Conservation (phyloP, 2,113 vertebrate species). For the Callipepla squamata region DNA sequence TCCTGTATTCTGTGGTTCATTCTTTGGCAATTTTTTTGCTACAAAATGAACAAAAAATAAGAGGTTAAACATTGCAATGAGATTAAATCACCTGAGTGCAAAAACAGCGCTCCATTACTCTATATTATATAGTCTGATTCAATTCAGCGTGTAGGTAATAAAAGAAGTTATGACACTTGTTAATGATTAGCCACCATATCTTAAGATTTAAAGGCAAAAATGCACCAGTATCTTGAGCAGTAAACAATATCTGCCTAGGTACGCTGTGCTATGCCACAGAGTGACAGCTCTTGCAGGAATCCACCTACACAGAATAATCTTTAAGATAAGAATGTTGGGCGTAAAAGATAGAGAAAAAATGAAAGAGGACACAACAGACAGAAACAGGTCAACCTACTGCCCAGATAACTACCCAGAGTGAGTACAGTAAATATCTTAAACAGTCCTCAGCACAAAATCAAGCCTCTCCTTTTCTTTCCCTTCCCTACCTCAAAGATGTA, state of each 20-base stretch:
- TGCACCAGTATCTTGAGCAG: background rate
- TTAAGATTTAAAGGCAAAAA: conserved; percentile 2
- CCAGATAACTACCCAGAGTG: background rate
- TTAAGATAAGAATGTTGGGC: background rate
- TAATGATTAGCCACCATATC: background rate
- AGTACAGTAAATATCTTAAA: background rate
- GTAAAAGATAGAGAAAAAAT: background rate
- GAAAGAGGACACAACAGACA: background rate
- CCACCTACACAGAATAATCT: background rate
- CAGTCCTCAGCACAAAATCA: background rate
- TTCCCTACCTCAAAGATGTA: background rate
- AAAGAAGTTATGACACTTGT: background rate
- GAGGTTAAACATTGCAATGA: conserved; percentile 23
- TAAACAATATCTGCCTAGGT: background rate
- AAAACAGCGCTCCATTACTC: background rate
- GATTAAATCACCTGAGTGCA: background rate
- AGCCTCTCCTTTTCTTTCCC: background rate
- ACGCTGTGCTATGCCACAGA: background rate
- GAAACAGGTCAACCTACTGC: background rate
- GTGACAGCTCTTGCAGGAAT: background rate
- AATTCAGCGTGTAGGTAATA: background rate
- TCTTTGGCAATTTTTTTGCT: conserved; percentile 98
- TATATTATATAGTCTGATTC: background rate
- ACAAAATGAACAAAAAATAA: conserved; percentile 17
- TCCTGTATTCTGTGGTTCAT: conserved; percentile 89